Percentiles rank a stretch among this genome's conserved stretches.
Conservation (phyloP, 2,888 invertebrate species). For the Dicyrtoma fusca region DNA sequence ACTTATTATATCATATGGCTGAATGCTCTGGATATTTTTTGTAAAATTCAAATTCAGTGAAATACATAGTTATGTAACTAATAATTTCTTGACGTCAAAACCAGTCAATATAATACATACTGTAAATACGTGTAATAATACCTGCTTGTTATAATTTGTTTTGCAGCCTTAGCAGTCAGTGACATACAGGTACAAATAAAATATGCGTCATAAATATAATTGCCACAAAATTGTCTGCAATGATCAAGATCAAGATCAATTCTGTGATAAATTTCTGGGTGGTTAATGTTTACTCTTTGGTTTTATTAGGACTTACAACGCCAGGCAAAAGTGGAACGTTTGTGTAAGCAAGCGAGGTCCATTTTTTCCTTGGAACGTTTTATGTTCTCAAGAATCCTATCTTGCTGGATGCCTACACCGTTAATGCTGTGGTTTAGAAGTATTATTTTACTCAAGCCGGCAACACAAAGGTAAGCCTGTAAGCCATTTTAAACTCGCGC, state of each 20-base stretch:
- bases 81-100: no score
- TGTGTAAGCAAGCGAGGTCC: conserved; percentile 78
- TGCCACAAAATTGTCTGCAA: no score
- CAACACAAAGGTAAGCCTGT: conserved; percentile 65
- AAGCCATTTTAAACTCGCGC: no score
- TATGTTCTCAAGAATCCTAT: conserved; percentile 74
- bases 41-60: no score
- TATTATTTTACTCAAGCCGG: conserved; percentile 75
- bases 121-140: no score
- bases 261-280: neutral
- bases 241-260: no score
- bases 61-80: no score
- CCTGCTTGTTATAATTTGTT: no score
- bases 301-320: conserved; percentile 65
- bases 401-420: conserved; percentile 67
- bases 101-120: no score
- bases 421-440: conserved; percentile 70
- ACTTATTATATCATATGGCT: no score
- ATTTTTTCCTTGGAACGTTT: conserved; percentile 80
- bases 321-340: conserved; percentile 71
- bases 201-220: neutral
- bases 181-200: conserved; percentile 44
- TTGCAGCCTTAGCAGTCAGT: conserved; percentile 67
- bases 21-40: no score
- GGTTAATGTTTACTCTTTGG: neutral